Evolutionary conservation across 2,888 invertebrate genomes (phyloP).

Genomic region (Lymantria monacha): DNA sequence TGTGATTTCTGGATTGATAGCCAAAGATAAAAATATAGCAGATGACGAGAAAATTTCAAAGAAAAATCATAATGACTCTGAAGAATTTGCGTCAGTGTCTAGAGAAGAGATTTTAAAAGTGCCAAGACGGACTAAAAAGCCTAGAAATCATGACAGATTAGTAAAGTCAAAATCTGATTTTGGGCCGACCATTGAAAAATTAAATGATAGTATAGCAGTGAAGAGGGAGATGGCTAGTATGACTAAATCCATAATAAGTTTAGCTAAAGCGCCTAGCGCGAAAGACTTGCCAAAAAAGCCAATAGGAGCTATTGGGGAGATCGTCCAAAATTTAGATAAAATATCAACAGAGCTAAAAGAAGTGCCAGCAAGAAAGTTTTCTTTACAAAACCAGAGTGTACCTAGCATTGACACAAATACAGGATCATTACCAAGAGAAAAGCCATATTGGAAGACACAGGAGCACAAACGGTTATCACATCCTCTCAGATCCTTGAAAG

Average conservation of each 20-base stretch:
- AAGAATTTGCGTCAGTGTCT: constrained; percentile 52
- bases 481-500: constrained; percentile 69
- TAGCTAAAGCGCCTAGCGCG: constrained; percentile 68
- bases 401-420: constrained; percentile 48
- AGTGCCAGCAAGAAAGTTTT: constrained; percentile 50
- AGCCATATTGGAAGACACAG: constrained; percentile 72
- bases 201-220: constrained; percentile 9
- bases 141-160: constrained; percentile 45
- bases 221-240: constrained; percentile 53
- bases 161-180: constrained; percentile 24
- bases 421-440: constrained; percentile 61
- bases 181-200: constrained; percentile 9
- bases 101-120: constrained; percentile 70
- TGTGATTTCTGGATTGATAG: constrained; percentile 25
- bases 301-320: constrained; percentile 42
- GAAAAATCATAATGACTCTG: constrained; percentile 37
- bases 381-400: constrained; percentile 55
- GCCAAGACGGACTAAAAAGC: constrained; percentile 66
- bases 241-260: constrained; percentile 63
- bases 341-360: constrained; percentile 39
- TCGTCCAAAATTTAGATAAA: constrained; percentile 53
- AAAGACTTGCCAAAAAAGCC: constrained; percentile 49
- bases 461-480: constrained; percentile 75
- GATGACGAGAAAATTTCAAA: constrained; percentile 70
- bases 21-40: constrained; percentile 57